A percentile compares a stretch with the other conserved stretches of the same genome.
Evolutionary conservation across 2,113 vertebrate species (phyloP).

Genomic region (Eubucco bourcierii): DNA sequence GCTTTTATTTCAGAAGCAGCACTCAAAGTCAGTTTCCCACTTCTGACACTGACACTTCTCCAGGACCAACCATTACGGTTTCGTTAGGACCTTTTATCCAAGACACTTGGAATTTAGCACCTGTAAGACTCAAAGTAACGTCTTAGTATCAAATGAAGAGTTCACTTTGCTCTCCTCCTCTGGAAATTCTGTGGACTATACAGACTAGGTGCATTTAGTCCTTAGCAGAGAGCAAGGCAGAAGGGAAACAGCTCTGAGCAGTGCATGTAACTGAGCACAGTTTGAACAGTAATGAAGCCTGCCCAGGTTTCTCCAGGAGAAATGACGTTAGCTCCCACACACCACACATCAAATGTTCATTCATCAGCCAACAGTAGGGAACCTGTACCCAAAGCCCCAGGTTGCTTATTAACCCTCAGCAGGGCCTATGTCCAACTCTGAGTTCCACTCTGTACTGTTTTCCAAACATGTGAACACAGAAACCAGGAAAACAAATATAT

Average conservation of each 20-base stretch:
- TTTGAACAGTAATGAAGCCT: not conserved
- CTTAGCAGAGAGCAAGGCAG: slow-evolving; percentile 10
- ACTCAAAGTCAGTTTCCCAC: not conserved
- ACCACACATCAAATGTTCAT: not conserved
- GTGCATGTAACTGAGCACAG: not conserved
- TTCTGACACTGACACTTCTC: not conserved
- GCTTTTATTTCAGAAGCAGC: slow-evolving; percentile 24
- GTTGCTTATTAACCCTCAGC: not conserved
- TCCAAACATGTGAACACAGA: not conserved
- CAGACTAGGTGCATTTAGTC: not conserved
- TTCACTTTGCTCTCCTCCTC: not conserved
- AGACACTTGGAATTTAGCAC: slow-evolving; percentile 67
- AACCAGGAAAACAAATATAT: not conserved
- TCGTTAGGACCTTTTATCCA: slow-evolving; percentile 34
- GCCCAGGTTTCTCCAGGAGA: not conserved
- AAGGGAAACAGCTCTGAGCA: not conserved
- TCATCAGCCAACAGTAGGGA: not conserved
- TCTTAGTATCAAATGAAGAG: not conserved
- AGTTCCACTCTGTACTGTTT: not conserved
- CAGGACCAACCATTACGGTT: slow-evolving; percentile 51
- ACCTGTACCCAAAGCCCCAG: not conserved
- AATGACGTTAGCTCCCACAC: not conserved
- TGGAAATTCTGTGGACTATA: not conserved
- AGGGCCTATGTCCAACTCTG: not conserved
- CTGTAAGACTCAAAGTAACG: not conserved